These are phyloP conservation scores for Oligia strigilis DNA, from an alignment of 2,888 invertebrate species.

Conservation along the genomic window DNA sequence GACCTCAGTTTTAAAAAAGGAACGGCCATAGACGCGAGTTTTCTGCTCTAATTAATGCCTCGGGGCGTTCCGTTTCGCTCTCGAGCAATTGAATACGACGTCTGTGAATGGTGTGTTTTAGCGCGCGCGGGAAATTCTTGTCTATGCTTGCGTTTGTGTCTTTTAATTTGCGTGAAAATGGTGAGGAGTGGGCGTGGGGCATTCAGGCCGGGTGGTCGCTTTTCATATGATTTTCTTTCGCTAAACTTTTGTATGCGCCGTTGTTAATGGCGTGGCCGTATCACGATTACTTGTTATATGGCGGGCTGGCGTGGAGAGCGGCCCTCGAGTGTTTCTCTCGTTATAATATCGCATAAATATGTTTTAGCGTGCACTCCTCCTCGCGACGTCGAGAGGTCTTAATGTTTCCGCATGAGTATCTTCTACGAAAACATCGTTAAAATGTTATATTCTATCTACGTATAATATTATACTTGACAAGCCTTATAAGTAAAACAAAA, in stretches of 20 bases:
- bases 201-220: constrained; percentile 77
- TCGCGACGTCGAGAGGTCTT: constrained; percentile 76
- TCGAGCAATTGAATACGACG: constrained; percentile 86
- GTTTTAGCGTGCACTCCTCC: constrained; percentile 82
- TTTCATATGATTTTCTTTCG: constrained; percentile 78
- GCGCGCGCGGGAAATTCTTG: constrained; percentile 83
- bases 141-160: constrained; percentile 86
- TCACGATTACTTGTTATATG: constrained; percentile 83
- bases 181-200: constrained; percentile 83
- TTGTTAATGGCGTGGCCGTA: constrained; percentile 74
- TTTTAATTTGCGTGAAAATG: constrained; percentile 90
- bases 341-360: constrained; percentile 88
- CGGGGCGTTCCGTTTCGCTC: constrained; percentile 88
- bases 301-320: constrained; percentile 70
- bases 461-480: neutral
- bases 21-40: constrained; percentile 86
- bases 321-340: constrained; percentile 82
- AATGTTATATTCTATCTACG: constrained; percentile 46
- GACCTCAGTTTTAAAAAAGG: constrained; percentile 88
- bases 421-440: constrained; percentile 80
- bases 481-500: constrained; percentile 1
- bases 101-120: constrained; percentile 88
- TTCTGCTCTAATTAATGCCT: constrained; percentile 91
- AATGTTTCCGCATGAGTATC: constrained; percentile 85
- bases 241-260: constrained; percentile 77